Evolutionary conservation across 2,797 vertebrate species (phyloP), one percentile per base, ranked within the genome.

Genomic region (Caiman crocodilus): DNA sequence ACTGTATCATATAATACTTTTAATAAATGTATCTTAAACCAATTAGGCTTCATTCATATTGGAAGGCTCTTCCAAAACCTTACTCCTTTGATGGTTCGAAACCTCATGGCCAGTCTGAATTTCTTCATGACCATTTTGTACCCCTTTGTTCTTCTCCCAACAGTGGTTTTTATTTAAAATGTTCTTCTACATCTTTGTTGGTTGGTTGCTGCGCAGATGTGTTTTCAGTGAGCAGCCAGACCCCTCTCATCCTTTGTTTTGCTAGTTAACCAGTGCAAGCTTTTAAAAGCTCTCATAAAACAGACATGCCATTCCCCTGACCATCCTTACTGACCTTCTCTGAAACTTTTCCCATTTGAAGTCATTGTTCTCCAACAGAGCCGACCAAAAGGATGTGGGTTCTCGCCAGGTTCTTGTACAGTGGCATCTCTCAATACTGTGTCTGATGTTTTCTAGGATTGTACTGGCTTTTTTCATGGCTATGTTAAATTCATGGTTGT

Each of bases 71-170:
- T 91, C 92, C 9, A 50, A 11, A 50, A 50, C 42, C 42, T 10
- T 50, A 50, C 55, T 79, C 16, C 18, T 91, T 57, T 77, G 91
- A n/a, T 20, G 30, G 26, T 83, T 87, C 76, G 56, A 90, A 90
- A 71, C 83, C 42, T 91, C 28, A 83, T 93, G 93, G 83, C 60
- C 76, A 91, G 78, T 59, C 6, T 1, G 35, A 92, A 55, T 79
- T 28, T 50, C 71, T 93, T 88, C 69, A 32, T 20, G 76, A 56
- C 56, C 59, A 85, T 73, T 64, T 87, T 90, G 81, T 58, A 81
- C 67, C 56, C 20, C 10, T 63, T 3, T 75, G 26, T 30, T 16
- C 83, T 60, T 30, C 1, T 2, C 4, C 9, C 3, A 75, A 25
- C 14, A 83, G 42, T 50, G 42, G 42, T 50, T 50, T 50, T 50